phyloP scores from a whole-genome alignment of 1,140 invertebrate genomes.

The Copidosoma floridanum region DNA sequence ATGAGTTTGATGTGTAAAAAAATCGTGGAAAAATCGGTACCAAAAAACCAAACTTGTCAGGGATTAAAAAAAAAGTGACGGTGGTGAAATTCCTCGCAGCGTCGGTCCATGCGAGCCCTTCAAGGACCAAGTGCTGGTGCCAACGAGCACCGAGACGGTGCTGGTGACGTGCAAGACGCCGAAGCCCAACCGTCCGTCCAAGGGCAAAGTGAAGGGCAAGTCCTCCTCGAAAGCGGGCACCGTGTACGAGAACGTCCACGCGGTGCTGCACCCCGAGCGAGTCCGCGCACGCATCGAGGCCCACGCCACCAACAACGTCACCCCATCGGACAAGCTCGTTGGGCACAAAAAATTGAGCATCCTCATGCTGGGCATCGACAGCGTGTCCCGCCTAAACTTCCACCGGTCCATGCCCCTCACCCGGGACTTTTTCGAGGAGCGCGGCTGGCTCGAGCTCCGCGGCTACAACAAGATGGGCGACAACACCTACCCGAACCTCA shows the following conservation, averaged over 20 bases:
- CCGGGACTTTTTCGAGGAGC: slow-evolving; percentile 62
- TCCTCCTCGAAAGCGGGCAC: slow-evolving; percentile 6
- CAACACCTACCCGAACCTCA: slow-evolving; percentile 81
- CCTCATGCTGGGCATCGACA: slow-evolving; percentile 77
- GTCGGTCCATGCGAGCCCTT: slow-evolving; percentile 53
- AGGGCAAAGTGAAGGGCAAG: slow-evolving; percentile 26
- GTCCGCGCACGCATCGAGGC: slow-evolving; percentile 38
- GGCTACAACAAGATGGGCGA: slow-evolving; percentile 73
- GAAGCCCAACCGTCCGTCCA: slow-evolving; percentile 33
- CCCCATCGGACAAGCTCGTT: slow-evolving; percentile 44
- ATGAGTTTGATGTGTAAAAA: no score
- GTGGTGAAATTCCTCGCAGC: no score
- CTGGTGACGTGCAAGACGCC: slow-evolving; percentile 52
- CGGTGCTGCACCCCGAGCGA: slow-evolving; percentile 44
- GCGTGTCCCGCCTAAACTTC: slow-evolving; percentile 76
- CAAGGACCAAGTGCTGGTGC: slow-evolving; percentile 41
- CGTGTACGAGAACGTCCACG: slow-evolving; percentile 60
- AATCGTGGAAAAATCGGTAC: no score
- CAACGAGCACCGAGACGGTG: slow-evolving; percentile 47
- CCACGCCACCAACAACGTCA: neutral
- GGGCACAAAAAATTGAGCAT: no score
- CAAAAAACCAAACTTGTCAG: no score
- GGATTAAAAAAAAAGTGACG: no score
- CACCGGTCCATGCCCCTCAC: slow-evolving; percentile 76
- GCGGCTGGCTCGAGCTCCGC: slow-evolving; percentile 59